Conservation (phyloP, 2,797 vertebrate species). For the Coregonus ussuriensis region DNA sequence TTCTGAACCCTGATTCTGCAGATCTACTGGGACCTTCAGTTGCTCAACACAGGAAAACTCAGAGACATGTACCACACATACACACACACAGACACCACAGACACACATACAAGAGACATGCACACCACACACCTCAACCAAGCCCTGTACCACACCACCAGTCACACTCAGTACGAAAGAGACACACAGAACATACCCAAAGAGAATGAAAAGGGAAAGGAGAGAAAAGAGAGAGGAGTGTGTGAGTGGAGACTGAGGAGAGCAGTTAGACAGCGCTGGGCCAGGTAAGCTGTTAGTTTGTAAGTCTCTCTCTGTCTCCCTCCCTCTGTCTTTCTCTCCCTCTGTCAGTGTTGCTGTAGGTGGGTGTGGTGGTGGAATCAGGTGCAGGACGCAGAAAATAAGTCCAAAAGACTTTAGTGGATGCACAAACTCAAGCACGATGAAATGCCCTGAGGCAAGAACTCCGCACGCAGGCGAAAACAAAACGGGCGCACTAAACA, state of each 20-base stretch:
- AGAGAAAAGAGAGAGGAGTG: not conserved
- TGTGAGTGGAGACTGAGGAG: slow-evolving; percentile 55
- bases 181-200: not conserved
- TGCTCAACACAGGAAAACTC: slow-evolving; percentile 61
- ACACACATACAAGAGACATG: not conserved
- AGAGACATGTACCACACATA: slow-evolving; percentile 8
- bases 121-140: not conserved
- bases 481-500: no score
- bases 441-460: no score
- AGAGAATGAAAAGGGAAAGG: slow-evolving; percentile 15
- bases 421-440: no score
- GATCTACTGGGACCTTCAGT: slow-evolving; percentile 76
- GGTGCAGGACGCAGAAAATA: no score
- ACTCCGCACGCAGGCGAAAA: no score
- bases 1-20: slow-evolving; percentile 35
- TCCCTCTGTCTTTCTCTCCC: no score
- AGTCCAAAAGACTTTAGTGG: no score
- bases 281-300: slow-evolving; percentile 47
- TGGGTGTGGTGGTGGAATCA: no score
- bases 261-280: slow-evolving; percentile 64
- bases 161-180: not conserved
- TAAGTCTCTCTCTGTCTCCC: no score
- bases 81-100: not conserved
- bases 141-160: not conserved
- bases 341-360: no score